phyloP scores from a whole-genome alignment of 2,888 invertebrate species.

The Hyppa rectilinea region DNA sequence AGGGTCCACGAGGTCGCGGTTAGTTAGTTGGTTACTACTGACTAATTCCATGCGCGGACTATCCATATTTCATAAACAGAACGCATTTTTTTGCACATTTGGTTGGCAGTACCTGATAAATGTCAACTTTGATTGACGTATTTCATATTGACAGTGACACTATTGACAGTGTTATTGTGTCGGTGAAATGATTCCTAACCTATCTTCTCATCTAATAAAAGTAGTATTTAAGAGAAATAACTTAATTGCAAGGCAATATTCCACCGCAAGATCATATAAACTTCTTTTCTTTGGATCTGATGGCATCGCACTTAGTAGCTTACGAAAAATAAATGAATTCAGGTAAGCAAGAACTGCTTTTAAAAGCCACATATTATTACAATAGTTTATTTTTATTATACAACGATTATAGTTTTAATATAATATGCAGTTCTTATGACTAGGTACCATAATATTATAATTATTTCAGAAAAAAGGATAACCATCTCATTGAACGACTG shows the following conservation, averaged over 20 bases:
- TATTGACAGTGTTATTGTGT: conserved; percentile 17
- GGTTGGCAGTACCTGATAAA: conserved; percentile 18
- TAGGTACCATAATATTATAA: neutral
- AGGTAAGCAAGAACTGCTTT: conserved; percentile 84
- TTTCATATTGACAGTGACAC: conserved; percentile 13
- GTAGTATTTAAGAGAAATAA: conserved; percentile 67
- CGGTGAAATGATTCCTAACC: conserved; percentile 76
- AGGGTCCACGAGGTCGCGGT: too few relatives aligned
- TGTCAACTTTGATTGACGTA: conserved; percentile 12
- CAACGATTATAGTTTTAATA: neutral
- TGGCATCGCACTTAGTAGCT: conserved; percentile 94
- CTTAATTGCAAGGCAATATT: conserved; percentile 70
- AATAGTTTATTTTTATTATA: neutral
- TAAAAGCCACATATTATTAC: neutral
- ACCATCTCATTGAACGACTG: conserved; percentile 86
- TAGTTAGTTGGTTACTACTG: too few relatives aligned
- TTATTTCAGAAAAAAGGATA: conserved; percentile 88
- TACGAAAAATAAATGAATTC: conserved; percentile 92
- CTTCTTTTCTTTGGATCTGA: conserved; percentile 96
- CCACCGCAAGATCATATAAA: conserved; percentile 74
- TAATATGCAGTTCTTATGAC: neutral
- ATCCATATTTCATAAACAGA: neutral
- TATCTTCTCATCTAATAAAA: conserved; percentile 68
- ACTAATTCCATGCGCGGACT: neutral
- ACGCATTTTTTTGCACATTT: conserved; percentile 20